phyloP scores from a whole-genome alignment of 2,888 invertebrate genomes.

The Chrysotoxum bicinctum region DNA sequence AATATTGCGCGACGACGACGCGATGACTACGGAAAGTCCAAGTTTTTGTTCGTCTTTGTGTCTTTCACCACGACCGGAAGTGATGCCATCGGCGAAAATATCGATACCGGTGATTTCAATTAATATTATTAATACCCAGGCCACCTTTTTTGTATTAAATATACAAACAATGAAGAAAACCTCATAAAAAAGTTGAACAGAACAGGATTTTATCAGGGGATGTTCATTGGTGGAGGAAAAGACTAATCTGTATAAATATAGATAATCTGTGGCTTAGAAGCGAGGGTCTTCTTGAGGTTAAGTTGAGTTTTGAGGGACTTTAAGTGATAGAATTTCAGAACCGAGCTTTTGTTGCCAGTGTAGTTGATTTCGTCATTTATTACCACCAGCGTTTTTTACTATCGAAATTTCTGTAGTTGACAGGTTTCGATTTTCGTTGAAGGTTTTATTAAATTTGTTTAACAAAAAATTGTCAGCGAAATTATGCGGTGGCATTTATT shows the following conservation, averaged over 20 bases:
- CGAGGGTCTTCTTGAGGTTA: neutral
- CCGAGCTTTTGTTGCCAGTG: neutral
- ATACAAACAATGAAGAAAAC: neutral
- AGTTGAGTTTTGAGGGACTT: neutral
- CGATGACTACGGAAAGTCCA: neutral
- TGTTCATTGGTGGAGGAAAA: neutral
- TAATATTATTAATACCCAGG: neutral
- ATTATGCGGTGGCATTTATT: neutral
- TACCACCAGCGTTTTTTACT: neutral
- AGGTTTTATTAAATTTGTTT: too few relatives aligned
- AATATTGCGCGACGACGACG: neutral
- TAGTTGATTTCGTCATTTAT: neutral
- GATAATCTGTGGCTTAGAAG: neutral
- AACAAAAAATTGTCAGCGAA: neutral
- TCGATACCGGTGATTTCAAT: constrained; percentile 18
- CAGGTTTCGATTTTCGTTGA: neutral
- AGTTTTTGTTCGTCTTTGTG: constrained; percentile 7
- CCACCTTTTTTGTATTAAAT: neutral
- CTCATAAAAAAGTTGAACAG: neutral
- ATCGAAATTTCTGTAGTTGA: neutral
- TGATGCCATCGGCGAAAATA: neutral
- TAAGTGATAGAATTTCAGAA: neutral
- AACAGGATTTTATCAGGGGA: neutral
- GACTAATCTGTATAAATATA: neutral
- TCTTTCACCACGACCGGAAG: neutral